Base-by-base conservation (phyloP, 2,888 invertebrate species). In the Sepioteuthis lessoniana region DNA sequence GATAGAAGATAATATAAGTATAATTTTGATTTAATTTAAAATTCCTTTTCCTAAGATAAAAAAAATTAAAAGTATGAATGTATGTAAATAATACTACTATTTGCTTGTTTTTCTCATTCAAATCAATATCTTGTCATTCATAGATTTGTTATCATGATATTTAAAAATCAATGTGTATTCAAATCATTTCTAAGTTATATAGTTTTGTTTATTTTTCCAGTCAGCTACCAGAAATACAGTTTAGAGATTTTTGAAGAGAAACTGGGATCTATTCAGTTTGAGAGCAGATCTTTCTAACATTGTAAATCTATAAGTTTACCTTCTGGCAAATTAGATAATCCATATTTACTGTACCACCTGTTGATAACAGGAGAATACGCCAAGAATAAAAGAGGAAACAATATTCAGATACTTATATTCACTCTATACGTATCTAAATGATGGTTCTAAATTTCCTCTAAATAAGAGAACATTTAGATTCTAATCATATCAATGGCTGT, bases 131-230 rank as follows among this genome's bases (percentile, higher is more conserved):
- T 31, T 76, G n/a, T 76, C 4, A 76, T n/a, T 76, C 8, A 76
- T 76, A 28, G 31, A 31, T 76, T 76, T 31, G 76, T 76, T 31
- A 16, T 60, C 60, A 31, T 8, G 25, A 31, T 60, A 60, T 76
- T 76, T n/a, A 31, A 76, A 76, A 76, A 76, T 76, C 76, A 31
- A 76, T 76, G 76, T n/a, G 76, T 76, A 76, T 76, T 76, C 76
- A 28, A 76, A 76, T 76, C 76, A 76, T 76, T 76, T 76, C 8
- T 8, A 76, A 8, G n/a, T 28, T 10, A n/a, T 10, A 31, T 76
- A 28, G n/a, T 76, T 76, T 76, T 76, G 76, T 4, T 31, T 8
- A 31, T 31, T 55, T n/a, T 76, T 76, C 76, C n/a, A 50, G 50
- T 50, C 50, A 50, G 21, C 19, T 21, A 55, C 55, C 16, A 10